Evolutionary conservation across 1,140 invertebrate species (phyloP).

Genomic region (Drosophila aff.): DNA sequence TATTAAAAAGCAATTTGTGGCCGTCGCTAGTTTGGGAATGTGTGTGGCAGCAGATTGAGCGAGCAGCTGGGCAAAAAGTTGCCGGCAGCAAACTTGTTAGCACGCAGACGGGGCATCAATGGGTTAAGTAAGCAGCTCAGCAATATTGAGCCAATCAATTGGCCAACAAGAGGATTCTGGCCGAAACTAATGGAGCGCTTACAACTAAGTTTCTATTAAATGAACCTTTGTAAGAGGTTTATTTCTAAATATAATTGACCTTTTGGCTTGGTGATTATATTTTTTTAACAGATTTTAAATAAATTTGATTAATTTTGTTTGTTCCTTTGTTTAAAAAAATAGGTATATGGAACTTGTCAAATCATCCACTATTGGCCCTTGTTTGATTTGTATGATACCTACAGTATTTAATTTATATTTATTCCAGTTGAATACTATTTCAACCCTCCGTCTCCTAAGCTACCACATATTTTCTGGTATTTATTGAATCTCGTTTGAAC

Average conservation of each 20-base stretch:
- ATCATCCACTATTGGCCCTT: too few species aligned
- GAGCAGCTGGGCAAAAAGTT: slow-evolving; percentile 66
- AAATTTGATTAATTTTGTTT: too few species aligned
- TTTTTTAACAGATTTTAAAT: neutral
- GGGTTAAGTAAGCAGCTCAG: slow-evolving; percentile 52
- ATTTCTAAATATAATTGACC: neutral
- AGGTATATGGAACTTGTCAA: too few species aligned
- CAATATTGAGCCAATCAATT: slow-evolving; percentile 38
- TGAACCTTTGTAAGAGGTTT: neutral
- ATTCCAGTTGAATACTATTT: too few species aligned
- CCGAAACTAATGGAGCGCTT: neutral
- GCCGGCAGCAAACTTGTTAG: slow-evolving; percentile 37
- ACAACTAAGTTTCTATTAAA: neutral
- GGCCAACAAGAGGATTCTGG: neutral
- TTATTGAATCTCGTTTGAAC: neutral
- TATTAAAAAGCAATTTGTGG: slow-evolving; percentile 82
- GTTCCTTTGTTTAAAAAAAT: too few species aligned
- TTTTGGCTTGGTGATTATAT: neutral
- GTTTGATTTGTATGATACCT: too few species aligned
- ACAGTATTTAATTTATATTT: too few species aligned
- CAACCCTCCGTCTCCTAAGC: neutral
- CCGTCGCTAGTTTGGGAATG: slow-evolving; percentile 53
- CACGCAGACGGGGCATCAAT: slow-evolving; percentile 35
- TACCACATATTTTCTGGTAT: neutral
- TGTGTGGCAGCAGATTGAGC: slow-evolving; percentile 75